phyloP scores from a whole-genome alignment of 2,888 invertebrate species.

The Nomada goodeniana region DNA sequence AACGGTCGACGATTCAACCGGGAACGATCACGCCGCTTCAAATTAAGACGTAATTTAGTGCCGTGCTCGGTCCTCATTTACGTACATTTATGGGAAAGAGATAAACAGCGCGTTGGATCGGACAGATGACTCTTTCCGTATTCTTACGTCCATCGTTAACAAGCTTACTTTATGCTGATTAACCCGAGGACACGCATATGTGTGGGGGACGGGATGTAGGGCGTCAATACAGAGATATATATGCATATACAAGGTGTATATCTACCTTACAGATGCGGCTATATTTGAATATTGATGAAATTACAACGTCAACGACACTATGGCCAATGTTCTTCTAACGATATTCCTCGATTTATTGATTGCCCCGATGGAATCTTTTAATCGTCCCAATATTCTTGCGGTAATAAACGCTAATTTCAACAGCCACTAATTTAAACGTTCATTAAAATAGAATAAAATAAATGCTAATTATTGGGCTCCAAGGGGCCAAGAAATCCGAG shows the following conservation, averaged over 20 bases:
- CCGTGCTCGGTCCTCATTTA: constrained; percentile 62
- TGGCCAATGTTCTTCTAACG: constrained; percentile 32
- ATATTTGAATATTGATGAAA: constrained; percentile 72
- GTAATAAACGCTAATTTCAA: neutral
- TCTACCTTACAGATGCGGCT: constrained; percentile 72
- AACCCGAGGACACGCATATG: constrained; percentile 47
- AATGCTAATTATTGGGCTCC: neutral
- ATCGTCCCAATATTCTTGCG: constrained; percentile 2
- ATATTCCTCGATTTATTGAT: constrained; percentile 28
- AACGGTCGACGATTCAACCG: constrained; percentile 51
- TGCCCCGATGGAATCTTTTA: neutral
- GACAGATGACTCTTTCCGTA: constrained; percentile 72
- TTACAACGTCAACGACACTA: constrained; percentile 26
- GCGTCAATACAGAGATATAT: constrained; percentile 66
- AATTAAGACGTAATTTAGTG: constrained; percentile 73
- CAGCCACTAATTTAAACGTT: neutral
- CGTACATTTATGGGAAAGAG: constrained; percentile 67
- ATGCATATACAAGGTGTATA: too few relatives aligned
- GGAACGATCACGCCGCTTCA: constrained; percentile 48
- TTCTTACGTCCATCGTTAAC: constrained; percentile 79
- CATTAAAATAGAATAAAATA: neutral
- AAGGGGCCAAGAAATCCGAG: neutral
- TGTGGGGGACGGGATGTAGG: neutral
- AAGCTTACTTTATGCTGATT: constrained; percentile 78
- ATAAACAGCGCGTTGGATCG: constrained; percentile 64